Conservation (phyloP, 2,113 vertebrate genomes). For the Apodemus sylvaticus region DNA sequence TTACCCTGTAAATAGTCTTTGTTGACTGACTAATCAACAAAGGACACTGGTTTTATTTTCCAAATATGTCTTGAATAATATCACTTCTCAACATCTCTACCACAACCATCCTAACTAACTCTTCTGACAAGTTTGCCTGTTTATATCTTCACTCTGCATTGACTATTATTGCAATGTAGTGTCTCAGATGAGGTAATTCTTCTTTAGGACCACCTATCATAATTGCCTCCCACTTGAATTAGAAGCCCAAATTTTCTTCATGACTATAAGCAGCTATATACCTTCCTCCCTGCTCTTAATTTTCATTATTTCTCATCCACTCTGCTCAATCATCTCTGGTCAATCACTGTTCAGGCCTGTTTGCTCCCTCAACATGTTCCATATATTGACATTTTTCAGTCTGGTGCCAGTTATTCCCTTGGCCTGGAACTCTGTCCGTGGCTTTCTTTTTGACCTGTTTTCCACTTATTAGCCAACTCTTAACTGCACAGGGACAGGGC, state of each 20-base stretch:
- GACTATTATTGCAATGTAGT: not conserved
- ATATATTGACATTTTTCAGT: not conserved
- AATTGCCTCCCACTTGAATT: not conserved
- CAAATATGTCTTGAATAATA: not conserved
- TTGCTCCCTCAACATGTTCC: not conserved
- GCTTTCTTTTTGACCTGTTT: not conserved
- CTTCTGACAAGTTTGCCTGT: not conserved
- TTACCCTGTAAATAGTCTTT: not conserved
- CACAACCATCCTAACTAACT: too few species aligned
- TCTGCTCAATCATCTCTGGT: not conserved
- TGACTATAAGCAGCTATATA: not conserved
- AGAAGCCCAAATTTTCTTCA: not conserved
- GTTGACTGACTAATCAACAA: too few species aligned
- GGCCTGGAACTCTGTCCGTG: not conserved
- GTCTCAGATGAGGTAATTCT: not conserved
- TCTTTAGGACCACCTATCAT: not conserved
- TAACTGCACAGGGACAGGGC: not conserved
- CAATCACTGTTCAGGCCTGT: too few species aligned
- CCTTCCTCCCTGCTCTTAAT: not conserved
- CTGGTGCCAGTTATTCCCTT: not conserved
- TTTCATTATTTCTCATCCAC: fast-evolving
- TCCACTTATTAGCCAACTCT: not conserved
- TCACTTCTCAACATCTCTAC: not conserved
- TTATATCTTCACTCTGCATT: not conserved
- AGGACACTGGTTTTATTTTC: not conserved